A percentile compares a stretch with the other conserved stretches of the same genome.
phyloP scores from a whole-genome alignment of 2,113 vertebrate species.

The Smithornis capensis region DNA sequence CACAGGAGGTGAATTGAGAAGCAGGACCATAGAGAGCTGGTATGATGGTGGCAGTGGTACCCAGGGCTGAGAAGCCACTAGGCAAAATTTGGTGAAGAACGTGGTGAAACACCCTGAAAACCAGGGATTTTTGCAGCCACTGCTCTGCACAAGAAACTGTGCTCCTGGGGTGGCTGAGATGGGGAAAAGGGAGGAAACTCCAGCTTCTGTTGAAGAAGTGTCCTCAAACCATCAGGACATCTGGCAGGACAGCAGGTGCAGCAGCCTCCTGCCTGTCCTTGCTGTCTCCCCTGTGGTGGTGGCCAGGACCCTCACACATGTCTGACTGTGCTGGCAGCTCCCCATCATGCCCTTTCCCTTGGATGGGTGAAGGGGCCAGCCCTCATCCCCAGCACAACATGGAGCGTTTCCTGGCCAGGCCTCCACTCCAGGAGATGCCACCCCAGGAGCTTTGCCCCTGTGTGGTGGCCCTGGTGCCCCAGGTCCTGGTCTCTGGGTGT shows the following conservation, averaged over 20 bases:
- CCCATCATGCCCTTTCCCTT: neutral
- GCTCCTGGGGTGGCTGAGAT: neutral
- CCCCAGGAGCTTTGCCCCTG: neutral
- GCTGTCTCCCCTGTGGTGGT: rapidly evolving
- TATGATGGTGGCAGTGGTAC: neutral
- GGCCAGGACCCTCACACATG: rapidly evolving
- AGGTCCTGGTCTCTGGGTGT: rapidly evolving
- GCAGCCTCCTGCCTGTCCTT: neutral
- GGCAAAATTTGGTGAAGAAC: neutral
- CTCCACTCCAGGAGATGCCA: rapidly evolving
- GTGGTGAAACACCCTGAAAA: rapidly evolving
- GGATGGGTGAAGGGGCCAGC: neutral
- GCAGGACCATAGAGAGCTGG: neutral
- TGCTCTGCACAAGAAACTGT: rapidly evolving
- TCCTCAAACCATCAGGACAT: neutral
- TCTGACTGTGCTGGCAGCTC: neutral
- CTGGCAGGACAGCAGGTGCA: neutral
- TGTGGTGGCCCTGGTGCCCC: neutral
- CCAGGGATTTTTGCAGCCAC: neutral
- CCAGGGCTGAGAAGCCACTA: neutral
- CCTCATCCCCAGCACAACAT: neutral
- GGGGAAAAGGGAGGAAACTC: neutral
- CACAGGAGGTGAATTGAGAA: neutral
- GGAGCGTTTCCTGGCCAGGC: neutral
- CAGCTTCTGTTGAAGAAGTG: neutral